Percentiles rank a stretch among this genome's conserved stretches.
Evolutionary conservation across 2,888 invertebrate genomes (phyloP).

Genomic region (Aleiodes leptofemur): DNA sequence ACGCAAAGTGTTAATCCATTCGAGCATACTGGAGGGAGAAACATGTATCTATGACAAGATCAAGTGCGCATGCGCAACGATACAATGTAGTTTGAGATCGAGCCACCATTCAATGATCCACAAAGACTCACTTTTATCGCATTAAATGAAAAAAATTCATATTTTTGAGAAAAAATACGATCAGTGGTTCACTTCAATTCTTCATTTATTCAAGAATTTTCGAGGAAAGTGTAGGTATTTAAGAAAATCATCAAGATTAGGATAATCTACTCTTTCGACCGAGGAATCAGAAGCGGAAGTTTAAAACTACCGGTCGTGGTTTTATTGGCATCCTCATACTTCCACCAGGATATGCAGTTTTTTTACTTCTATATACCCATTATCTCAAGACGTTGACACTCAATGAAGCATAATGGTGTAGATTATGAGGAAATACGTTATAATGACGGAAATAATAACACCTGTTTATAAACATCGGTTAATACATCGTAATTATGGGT

Average conservation of each 20-base stretch:
- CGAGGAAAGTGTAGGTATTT: no score
- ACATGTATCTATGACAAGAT: slow-evolving; percentile 38
- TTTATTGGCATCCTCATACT: slow-evolving; percentile 43
- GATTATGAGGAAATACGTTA: no score
- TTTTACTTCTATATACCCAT: neutral
- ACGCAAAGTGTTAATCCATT: slow-evolving; percentile 48
- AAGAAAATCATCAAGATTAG: no score
- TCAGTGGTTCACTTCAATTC: no score
- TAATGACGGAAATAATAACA: no score
- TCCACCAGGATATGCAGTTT: neutral
- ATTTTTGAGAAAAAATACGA: no score
- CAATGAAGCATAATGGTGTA: neutral
- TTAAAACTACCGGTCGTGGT: slow-evolving; percentile 30
- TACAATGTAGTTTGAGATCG: neutral
- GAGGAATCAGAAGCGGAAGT: neutral
- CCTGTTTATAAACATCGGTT: no score
- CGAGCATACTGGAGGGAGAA: slow-evolving; percentile 34
- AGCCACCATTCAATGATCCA: slow-evolving; percentile 21
- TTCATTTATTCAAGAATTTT: no score
- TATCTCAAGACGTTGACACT: slow-evolving; percentile 17
- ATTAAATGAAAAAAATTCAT: neutral
- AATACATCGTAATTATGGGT: no score
- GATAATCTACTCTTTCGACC: no score
- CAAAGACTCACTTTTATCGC: neutral
- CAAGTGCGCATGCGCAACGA: slow-evolving; percentile 50